Evolutionary conservation across 2,113 vertebrate genomes (phyloP).

Genomic region (Pogona vitticeps): DNA sequence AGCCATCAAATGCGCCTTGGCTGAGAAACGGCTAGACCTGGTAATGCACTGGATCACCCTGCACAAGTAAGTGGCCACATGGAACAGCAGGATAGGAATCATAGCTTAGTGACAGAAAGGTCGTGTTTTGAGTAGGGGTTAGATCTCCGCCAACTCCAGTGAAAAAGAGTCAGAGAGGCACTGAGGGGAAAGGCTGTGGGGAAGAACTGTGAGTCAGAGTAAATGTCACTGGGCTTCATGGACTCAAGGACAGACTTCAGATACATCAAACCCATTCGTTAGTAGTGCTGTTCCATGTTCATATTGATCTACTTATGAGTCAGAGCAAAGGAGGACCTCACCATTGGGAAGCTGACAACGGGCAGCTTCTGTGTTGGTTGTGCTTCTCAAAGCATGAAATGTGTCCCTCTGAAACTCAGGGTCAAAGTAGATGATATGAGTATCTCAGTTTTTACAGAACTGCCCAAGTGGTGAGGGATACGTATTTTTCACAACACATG

Average conservation of each 20-base stretch:
- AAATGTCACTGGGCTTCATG: neutral
- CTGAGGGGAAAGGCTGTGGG: neutral
- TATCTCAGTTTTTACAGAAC: no score
- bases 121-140: neutral
- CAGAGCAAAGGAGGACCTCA: no score
- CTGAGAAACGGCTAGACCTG: conserved; percentile 71
- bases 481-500: no score
- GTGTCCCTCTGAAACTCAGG: no score
- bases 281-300: no score
- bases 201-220: neutral
- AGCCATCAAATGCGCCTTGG: conserved; percentile 71
- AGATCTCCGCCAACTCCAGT: neutral
- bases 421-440: no score
- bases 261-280: neutral
- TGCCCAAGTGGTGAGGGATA: no score
- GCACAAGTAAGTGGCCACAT: conserved; percentile 70
- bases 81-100: neutral
- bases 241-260: neutral
- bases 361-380: neutral
- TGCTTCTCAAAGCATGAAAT: neutral
- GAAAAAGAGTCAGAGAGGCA: neutral
- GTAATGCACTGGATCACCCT: conserved; percentile 76
- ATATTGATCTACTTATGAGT: no score
- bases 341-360: no score
- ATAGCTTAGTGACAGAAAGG: neutral